Evolutionary conservation across 2,113 vertebrate genomes (phyloP).

Genomic region (Chloropsis cyanopogon): DNA sequence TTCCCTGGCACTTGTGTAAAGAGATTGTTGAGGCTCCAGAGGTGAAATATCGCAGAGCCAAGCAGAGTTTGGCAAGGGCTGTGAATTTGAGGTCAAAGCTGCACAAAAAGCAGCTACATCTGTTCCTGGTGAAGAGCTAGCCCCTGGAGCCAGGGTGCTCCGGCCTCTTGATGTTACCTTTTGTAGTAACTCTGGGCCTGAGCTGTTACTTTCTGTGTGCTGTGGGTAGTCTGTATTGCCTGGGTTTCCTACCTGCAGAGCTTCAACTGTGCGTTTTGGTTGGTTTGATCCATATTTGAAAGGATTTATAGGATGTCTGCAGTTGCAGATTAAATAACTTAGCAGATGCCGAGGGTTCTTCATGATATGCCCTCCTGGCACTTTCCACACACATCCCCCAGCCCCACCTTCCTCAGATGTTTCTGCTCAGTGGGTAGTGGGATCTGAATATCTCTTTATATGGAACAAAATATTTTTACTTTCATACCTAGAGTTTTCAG

Average conservation of each 20-base stretch:
- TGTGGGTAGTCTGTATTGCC: rapidly evolving
- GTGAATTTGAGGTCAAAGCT: neutral
- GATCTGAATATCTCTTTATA: neutral
- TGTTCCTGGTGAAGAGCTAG: neutral
- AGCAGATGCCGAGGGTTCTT: neutral
- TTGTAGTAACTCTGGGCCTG: neutral
- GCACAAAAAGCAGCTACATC: neutral
- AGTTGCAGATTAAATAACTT: neutral
- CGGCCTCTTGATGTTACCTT: neutral
- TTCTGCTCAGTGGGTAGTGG: neutral
- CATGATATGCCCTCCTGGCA: neutral
- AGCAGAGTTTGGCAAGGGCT: neutral
- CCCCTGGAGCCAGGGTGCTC: neutral
- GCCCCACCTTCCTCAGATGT: neutral
- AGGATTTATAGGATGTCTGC: neutral
- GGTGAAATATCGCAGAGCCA: neutral
- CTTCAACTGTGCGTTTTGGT: neutral
- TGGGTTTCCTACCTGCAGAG: neutral
- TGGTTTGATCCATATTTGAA: neutral
- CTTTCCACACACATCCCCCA: too few species aligned
- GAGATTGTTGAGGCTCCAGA: neutral
- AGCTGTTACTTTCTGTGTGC: neutral
- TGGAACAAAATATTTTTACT: neutral
- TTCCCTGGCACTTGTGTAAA: neutral
- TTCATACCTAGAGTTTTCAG: neutral